Percentiles rank a stretch among this genome's conserved stretches.
Evolutionary conservation across 2,113 vertebrate species (phyloP).

Genomic region (Psephotus haematonotus): DNA sequence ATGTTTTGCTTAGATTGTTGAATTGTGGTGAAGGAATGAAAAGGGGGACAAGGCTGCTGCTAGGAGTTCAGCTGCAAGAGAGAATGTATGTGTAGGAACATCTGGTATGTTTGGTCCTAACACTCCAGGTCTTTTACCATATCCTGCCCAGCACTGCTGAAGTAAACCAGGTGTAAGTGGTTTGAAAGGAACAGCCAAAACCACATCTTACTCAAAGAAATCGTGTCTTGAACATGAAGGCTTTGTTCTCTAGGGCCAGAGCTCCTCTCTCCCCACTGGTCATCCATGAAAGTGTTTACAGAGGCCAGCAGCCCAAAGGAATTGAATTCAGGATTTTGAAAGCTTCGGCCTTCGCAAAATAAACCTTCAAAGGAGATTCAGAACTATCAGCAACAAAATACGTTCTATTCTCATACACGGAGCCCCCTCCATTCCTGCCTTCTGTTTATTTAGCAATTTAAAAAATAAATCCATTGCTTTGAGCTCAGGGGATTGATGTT

Average conservation of each 20-base stretch:
- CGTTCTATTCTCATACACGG: conserved; percentile 45
- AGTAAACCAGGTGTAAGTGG: conserved; percentile 79
- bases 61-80: not conserved
- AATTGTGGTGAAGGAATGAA: conserved; percentile 50
- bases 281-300: conserved; percentile 66
- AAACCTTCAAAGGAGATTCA: conserved; percentile 60
- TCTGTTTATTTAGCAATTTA: conserved; percentile 45
- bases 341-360: conserved; percentile 50
- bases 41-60: not conserved
- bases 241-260: conserved; percentile 59
- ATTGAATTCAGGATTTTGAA: conserved; percentile 62
- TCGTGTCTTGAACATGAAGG: conserved; percentile 63
- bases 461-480: conserved; percentile 44
- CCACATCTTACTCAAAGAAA: conserved; percentile 77
- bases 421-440: not conserved
- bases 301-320: conserved; percentile 74
- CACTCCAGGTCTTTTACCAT: conserved; percentile 68
- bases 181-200: conserved; percentile 77
- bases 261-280: conserved; percentile 52
- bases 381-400: conserved; percentile 53
- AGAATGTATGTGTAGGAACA: conserved; percentile 58
- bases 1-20: conserved; percentile 58
- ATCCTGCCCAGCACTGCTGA: conserved; percentile 67
- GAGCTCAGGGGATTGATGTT: conserved; percentile 29
- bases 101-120: conserved; percentile 62